Conservation (phyloP, 2,797 vertebrate genomes). For the Anableps anableps region DNA sequence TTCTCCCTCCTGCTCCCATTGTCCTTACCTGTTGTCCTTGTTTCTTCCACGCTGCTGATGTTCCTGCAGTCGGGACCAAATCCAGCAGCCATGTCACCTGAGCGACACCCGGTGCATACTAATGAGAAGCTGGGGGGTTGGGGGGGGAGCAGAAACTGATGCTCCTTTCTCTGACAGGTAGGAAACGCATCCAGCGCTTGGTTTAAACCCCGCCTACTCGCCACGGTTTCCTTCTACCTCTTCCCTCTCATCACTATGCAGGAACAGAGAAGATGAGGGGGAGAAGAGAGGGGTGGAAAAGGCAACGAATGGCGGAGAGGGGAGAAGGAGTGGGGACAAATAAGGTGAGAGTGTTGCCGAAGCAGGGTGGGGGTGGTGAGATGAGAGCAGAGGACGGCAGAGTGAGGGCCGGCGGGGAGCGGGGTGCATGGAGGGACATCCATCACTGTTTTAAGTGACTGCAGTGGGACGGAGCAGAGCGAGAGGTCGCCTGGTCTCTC, state of each 20-base stretch:
- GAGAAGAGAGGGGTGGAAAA: constrained; percentile 13
- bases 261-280: constrained; percentile 44
- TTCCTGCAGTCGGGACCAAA: constrained; percentile 51
- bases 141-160: neutral
- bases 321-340: constrained; percentile 42
- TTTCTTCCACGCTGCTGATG: constrained; percentile 45
- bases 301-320: constrained; percentile 12
- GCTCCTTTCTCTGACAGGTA: constrained; percentile 20
- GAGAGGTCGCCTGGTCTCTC: constrained; percentile 67
- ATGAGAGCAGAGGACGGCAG: constrained; percentile 10
- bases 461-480: constrained; percentile 67
- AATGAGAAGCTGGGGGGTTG: constrained; percentile 42
- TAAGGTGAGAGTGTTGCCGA: constrained; percentile 24
- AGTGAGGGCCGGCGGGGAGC: constrained; percentile 15
- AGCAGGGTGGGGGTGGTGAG: neutral
- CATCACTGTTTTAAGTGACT: constrained; percentile 79
- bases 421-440: constrained; percentile 62
- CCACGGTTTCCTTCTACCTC: constrained; percentile 30
- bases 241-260: constrained; percentile 49
- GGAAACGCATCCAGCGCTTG: constrained; percentile 33
- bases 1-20: constrained; percentile 33
- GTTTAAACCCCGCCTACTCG: constrained; percentile 13
- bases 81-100: constrained; percentile 69
- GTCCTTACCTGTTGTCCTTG: constrained; percentile 74
- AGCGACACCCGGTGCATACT: constrained; percentile 63